These are phyloP conservation scores for Nycticorax nycticorax DNA, from an alignment of 2,113 vertebrate genomes.

Conservation along the genomic window DNA sequence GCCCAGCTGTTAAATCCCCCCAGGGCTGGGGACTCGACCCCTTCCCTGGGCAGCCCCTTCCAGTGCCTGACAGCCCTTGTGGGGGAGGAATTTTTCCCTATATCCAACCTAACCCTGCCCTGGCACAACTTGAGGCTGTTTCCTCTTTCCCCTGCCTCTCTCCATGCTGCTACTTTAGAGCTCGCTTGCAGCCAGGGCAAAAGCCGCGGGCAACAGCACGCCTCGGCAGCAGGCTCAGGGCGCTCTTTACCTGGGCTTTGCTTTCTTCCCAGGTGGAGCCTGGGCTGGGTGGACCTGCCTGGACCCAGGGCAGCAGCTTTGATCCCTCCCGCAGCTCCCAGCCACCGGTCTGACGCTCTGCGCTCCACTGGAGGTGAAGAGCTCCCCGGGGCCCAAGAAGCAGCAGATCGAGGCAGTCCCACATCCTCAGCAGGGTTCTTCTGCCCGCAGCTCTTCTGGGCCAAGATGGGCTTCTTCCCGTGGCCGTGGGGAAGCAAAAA, in stretches of 20 bases:
- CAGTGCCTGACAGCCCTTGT: neutral
- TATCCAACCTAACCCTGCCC: neutral
- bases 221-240: accelerated
- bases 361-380: too few species aligned
- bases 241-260: neutral
- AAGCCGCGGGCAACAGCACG: neutral
- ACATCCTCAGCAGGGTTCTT: neutral
- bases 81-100: accelerated
- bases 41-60: neutral
- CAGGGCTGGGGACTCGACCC: neutral
- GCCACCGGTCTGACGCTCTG: accelerated
- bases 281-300: neutral
- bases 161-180: neutral
- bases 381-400: neutral
- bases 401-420: too few species aligned
- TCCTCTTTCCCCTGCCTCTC: neutral
- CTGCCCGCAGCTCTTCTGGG: neutral
- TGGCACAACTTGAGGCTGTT: accelerated
- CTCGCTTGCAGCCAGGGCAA: neutral
- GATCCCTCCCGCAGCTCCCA: neutral
- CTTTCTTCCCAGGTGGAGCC: neutral
- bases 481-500: neutral
- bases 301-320: neutral
- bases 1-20: accelerated
- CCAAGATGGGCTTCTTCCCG: neutral